These are phyloP conservation scores for Pseudochirops corinnae DNA, from an alignment of 2,797 vertebrate species.

Conservation along the genomic window DNA sequence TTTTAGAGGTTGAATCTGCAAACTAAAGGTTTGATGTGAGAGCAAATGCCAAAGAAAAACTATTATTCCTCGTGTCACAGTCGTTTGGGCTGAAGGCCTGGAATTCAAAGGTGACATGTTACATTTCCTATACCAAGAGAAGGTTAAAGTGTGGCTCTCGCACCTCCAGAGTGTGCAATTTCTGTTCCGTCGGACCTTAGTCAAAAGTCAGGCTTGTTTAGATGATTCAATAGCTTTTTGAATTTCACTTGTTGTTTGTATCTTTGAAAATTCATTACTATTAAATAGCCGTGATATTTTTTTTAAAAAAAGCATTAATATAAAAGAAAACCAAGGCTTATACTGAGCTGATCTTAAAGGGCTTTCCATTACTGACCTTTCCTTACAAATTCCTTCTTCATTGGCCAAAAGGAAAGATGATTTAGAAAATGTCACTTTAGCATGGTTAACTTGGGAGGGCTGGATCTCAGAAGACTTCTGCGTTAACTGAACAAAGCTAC, in stretches of 20 bases:
- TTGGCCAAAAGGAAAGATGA: not conserved
- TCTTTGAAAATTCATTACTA: conserved; percentile 15
- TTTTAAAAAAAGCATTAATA: not conserved
- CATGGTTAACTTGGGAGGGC: conserved; percentile 26
- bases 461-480: conserved; percentile 30
- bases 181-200: not conserved
- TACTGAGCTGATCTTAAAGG: not conserved
- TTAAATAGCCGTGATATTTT: conserved; percentile 14
- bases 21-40: conserved; percentile 41
- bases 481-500: conserved; percentile 6
- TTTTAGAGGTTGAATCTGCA: conserved; percentile 14
- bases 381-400: conserved; percentile 52
- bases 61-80: conserved; percentile 13
- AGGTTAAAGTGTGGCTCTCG: not conserved
- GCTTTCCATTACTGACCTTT: conserved; percentile 4
- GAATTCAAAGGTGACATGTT: conserved; percentile 12
- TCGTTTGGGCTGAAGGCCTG: conserved; percentile 14
- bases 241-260: conserved; percentile 36
- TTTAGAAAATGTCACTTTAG: conserved; percentile 5
- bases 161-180: not conserved
- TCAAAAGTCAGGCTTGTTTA: conserved; percentile 26
- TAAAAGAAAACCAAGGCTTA: not conserved
- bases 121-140: conserved; percentile 1
- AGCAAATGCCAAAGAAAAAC: conserved; percentile 15
- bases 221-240: conserved; percentile 27